These are phyloP conservation scores for Gyrodactylus salaris DNA, from an alignment of 1,140 invertebrate species.

Conservation along the genomic window DNA sequence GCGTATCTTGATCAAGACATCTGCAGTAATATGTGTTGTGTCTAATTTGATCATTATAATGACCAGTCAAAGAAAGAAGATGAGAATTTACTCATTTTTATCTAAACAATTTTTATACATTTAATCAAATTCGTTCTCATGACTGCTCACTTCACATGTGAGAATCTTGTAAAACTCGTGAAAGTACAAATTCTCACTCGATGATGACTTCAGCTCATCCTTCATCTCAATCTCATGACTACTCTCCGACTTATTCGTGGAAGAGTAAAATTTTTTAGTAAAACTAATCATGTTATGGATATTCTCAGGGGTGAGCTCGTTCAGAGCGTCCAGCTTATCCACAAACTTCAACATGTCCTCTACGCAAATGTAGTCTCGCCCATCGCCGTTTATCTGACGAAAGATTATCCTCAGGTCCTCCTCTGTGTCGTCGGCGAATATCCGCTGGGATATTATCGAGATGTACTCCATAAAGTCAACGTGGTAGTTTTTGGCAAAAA, in stretches of 20 bases:
- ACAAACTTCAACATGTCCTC: not conserved
- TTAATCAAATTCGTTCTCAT: not conserved
- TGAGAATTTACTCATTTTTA: too few relatives aligned
- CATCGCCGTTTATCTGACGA: not conserved
- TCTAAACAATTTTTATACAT: too few relatives aligned
- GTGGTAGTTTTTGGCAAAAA: not conserved
- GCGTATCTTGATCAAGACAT: too few relatives aligned
- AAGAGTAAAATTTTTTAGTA: not conserved
- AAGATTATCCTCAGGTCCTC: not conserved
- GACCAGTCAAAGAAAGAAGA: too few relatives aligned
- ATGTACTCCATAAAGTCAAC: not conserved
- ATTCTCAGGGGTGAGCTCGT: not conserved
- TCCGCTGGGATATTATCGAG: not conserved
- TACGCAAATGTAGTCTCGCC: not conserved
- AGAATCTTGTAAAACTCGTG: not conserved
- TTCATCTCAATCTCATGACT: not conserved
- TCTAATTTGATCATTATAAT: too few relatives aligned
- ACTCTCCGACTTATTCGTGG: not conserved
- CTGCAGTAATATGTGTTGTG: too few relatives aligned
- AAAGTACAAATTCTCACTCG: not conserved
- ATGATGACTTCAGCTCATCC: not conserved
- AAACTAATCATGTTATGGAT: not conserved
- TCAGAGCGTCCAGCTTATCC: not conserved
- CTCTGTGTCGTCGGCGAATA: not conserved
- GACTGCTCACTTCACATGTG: not conserved